Conservation (phyloP, 2,797 vertebrate genomes). For the Oreochromis grahami region DNA sequence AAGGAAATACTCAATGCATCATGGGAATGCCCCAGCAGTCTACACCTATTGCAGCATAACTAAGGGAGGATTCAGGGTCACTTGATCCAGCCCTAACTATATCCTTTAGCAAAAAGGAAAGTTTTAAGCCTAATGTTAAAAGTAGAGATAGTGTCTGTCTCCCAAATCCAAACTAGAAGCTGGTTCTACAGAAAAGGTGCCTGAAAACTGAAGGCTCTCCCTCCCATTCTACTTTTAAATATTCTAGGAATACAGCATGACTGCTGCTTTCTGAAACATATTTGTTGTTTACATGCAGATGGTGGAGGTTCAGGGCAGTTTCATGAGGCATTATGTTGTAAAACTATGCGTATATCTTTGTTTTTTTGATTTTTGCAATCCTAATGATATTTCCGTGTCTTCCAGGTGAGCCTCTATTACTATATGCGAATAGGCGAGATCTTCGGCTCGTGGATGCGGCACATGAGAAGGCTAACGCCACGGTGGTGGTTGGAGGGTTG, state of each 20-base stretch:
- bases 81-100: no score
- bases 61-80: no score
- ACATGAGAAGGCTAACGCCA: conserved; percentile 85
- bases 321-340: not conserved
- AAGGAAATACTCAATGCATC: no score
- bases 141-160: not conserved
- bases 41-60: no score
- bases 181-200: not conserved
- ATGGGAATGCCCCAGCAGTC: no score
- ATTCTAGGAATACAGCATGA: not conserved
- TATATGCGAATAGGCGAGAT: conserved; percentile 94
- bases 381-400: not conserved
- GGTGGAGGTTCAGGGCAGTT: not conserved
- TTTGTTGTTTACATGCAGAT: not conserved
- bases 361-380: not conserved
- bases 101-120: not conserved
- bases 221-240: not conserved
- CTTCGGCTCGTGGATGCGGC: conserved; percentile 89
- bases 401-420: conserved; percentile 86
- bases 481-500: conserved; percentile 88
- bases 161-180: not conserved
- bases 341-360: not conserved
- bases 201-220: not conserved
- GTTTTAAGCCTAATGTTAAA: not conserved
- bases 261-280: not conserved